phyloP scores from a whole-genome alignment of 2,888 invertebrate species.

The Apoda limacodes region DNA sequence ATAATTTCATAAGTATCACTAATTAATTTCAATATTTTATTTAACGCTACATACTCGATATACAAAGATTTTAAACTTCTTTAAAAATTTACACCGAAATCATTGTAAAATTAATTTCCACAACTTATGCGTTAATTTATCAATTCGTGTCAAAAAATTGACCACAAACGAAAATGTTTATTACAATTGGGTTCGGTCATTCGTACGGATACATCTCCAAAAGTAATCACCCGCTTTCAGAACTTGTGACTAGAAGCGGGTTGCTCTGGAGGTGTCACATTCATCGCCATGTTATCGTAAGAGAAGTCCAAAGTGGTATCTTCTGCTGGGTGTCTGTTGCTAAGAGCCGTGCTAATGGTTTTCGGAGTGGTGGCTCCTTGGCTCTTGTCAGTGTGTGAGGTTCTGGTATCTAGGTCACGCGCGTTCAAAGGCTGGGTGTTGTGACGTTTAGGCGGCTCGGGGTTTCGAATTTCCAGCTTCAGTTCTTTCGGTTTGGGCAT shows the following conservation, averaged over 20 bases:
- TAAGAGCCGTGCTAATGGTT: conserved; percentile 78
- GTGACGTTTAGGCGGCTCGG: conserved; percentile 45
- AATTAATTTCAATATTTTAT: no score
- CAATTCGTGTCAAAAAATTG: no score
- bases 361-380: conserved; percentile 71
- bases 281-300: conserved; percentile 83
- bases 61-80: no score
- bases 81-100: no score
- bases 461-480: conserved; percentile 52
- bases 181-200: conserved; percentile 15
- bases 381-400: conserved; percentile 59
- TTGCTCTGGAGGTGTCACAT: conserved; percentile 71
- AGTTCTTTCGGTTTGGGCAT: conserved; percentile 52
- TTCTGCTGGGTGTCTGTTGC: conserved; percentile 80
- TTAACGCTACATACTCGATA: no score
- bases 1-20: no score
- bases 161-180: no score
- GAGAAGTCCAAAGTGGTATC: conserved; percentile 82
- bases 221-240: conserved; percentile 33
- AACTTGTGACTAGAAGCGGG: conserved; percentile 45
- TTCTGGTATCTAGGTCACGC: conserved; percentile 46
- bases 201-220: conserved; percentile 27
- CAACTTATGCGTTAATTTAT: no score
- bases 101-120: no score
- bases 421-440: conserved; percentile 45